phyloP scores from a whole-genome alignment of 2,888 invertebrate species.

The Eupithecia subfuscata region DNA sequence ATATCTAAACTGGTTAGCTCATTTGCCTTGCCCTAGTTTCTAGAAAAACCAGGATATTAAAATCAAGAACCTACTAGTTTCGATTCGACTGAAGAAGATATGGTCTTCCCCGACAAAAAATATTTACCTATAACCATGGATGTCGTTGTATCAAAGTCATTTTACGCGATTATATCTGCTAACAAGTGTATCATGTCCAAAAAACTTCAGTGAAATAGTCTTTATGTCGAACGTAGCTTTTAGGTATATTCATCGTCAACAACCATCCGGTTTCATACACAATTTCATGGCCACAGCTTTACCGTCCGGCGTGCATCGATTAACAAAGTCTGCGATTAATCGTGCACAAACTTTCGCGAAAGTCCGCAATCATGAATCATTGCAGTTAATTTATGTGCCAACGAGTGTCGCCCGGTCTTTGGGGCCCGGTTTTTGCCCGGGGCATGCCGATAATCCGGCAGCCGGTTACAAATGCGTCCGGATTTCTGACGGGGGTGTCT shows the following conservation, averaged over 20 bases:
- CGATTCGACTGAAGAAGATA: not conserved
- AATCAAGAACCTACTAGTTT: not conserved
- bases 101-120: no score
- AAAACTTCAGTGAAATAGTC: not conserved
- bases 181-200: not conserved
- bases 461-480: constrained; percentile 62
- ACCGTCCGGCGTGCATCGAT: constrained; percentile 48
- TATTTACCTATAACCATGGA: no score
- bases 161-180: not conserved
- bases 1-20: not conserved
- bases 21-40: not conserved
- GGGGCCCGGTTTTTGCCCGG: constrained; percentile 63
- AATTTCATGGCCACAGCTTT: constrained; percentile 22
- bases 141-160: no score
- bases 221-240: not conserved
- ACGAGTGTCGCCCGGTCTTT: constrained; percentile 58
- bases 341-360: constrained; percentile 72
- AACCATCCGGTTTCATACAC: not conserved
- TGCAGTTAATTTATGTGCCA: constrained; percentile 76
- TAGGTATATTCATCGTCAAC: not conserved
- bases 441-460: constrained; percentile 64
- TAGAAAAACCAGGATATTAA: not conserved
- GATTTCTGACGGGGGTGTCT: constrained; percentile 58
- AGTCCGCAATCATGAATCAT: constrained; percentile 78
- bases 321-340: constrained; percentile 73